Evolutionary conservation across 2,797 vertebrate species (phyloP).

Genomic region (Siniperca undulata): DNA sequence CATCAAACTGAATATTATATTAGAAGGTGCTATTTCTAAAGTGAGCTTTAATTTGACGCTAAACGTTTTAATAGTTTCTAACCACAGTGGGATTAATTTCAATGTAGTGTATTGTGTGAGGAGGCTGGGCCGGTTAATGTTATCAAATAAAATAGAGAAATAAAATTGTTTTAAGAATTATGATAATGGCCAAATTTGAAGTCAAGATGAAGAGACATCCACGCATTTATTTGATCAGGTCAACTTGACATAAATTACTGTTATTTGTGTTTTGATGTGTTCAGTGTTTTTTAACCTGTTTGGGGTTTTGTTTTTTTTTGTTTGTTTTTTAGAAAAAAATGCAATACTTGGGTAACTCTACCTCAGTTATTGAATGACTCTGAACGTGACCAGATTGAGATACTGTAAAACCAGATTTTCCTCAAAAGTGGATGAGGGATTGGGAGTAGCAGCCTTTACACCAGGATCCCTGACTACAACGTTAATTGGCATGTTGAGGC

Average conservation of each 20-base stretch:
- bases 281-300: neutral
- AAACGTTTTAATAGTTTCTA: neutral
- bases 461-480: constrained; percentile 17
- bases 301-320: too few species aligned
- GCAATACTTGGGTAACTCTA: neutral
- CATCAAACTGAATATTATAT: neutral
- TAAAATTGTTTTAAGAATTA: neutral
- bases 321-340: too few species aligned
- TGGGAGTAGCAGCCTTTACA: constrained; percentile 38
- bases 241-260: neutral
- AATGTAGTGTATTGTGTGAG: neutral
- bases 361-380: too few species aligned
- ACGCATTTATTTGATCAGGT: too few species aligned
- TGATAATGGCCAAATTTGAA: neutral
- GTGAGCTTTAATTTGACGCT: neutral
- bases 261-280: neutral
- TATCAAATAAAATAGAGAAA: neutral
- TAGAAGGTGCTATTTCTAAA: neutral
- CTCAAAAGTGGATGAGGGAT: neutral
- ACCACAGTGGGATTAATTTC: neutral
- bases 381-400: neutral
- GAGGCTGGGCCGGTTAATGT: neutral
- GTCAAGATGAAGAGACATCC: neutral
- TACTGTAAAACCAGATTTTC: neutral
- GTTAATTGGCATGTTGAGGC: constrained; percentile 40